phyloP scores from a whole-genome alignment of 2,888 invertebrate genomes.

The Psylliodes chrysocephalus region DNA sequence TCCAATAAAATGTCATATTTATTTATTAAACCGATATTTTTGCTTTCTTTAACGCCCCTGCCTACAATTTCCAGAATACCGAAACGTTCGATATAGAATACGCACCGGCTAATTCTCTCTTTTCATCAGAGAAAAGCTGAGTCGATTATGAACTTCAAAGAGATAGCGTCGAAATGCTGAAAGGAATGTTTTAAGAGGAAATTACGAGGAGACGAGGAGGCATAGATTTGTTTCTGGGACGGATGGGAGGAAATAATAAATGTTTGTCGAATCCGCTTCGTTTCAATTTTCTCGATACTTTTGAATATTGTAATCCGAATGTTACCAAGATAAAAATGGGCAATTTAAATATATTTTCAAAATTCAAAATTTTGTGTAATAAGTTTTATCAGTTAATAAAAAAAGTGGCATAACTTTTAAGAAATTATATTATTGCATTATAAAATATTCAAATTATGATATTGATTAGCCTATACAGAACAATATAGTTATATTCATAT shows the following conservation, averaged over 20 bases:
- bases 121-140: constrained; percentile 36
- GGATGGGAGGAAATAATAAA: constrained; percentile 9
- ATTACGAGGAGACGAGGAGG: constrained; percentile 10
- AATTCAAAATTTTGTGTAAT: too few species aligned
- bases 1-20: too few species aligned
- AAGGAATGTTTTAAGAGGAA: constrained; percentile 33
- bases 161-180: constrained; percentile 27
- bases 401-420: too few species aligned
- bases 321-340: too few species aligned
- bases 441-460: too few species aligned
- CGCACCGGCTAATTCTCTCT: constrained; percentile 40
- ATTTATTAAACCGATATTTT: neutral
- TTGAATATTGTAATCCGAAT: too few species aligned
- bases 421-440: too few species aligned
- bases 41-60: constrained; percentile 14
- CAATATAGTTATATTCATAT: too few species aligned
- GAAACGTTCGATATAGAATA: constrained; percentile 38
- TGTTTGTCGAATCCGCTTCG: neutral
- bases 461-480: too few species aligned
- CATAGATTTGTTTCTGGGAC: constrained; percentile 29
- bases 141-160: constrained; percentile 40
- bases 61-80: constrained; percentile 18
- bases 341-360: too few species aligned
- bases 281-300: neutral
- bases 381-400: too few species aligned